Evolutionary conservation across 2,113 vertebrate species (phyloP).

Genomic region (Zingel zingel): DNA sequence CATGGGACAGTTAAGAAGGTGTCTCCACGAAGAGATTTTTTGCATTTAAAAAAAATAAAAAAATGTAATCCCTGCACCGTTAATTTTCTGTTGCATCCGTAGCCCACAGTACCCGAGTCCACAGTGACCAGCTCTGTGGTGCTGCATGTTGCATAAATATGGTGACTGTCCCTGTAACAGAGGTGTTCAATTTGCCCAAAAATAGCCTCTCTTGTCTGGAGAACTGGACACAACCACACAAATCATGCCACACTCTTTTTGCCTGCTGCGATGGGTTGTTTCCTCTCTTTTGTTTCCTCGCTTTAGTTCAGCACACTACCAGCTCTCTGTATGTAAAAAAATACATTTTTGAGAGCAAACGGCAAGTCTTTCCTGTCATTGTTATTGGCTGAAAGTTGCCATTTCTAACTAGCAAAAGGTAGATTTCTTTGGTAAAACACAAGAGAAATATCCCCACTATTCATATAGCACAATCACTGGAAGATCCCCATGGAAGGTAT

Average conservation of each 20-base stretch:
- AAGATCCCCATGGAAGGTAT: constrained; percentile 63
- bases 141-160: constrained; percentile 52
- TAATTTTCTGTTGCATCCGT: constrained; percentile 45
- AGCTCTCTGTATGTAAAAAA: constrained; percentile 40
- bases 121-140: constrained; percentile 80
- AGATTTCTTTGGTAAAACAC: constrained; percentile 57
- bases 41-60: too few species aligned
- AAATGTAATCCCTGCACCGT: constrained; percentile 66
- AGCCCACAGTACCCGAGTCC: constrained; percentile 61
- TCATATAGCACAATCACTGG: constrained; percentile 73
- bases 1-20: constrained; percentile 63
- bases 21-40: constrained; percentile 55
- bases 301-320: constrained; percentile 48
- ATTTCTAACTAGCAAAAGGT: constrained; percentile 54
- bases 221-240: constrained; percentile 70
- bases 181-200: constrained; percentile 49
- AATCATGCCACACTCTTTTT: constrained; percentile 63
- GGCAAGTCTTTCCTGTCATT: constrained; percentile 43
- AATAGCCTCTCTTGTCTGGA: constrained; percentile 47
- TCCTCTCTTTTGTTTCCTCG: constrained; percentile 24
- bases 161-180: constrained; percentile 43
- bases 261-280: constrained; percentile 31
- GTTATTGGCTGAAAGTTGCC: constrained; percentile 33
- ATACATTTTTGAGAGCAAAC: constrained; percentile 46
- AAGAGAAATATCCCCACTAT: constrained; percentile 48